Conservation (phyloP, 2,797 vertebrate genomes). For the Lutra lutra region DNA sequence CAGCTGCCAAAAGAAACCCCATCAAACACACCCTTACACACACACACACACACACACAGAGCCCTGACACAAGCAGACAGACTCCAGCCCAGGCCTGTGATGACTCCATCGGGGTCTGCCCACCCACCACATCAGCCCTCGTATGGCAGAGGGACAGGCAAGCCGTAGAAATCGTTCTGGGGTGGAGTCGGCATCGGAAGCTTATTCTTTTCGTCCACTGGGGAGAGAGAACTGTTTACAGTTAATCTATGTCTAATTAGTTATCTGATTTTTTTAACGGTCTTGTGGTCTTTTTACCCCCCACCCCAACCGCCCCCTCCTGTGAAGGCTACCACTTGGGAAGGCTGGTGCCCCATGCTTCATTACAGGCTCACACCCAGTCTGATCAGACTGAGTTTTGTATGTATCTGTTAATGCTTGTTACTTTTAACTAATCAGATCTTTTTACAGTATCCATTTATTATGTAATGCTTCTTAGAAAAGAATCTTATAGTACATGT, state of each 20-base stretch:
- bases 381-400: constrained; percentile 89
- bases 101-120: constrained; percentile 66
- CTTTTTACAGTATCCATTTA: constrained; percentile 95
- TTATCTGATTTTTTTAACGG: constrained; percentile 85
- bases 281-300: constrained; percentile 82
- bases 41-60: background rate
- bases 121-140: constrained; percentile 71
- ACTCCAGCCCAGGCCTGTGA: constrained; percentile 67
- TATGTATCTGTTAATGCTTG: constrained; percentile 91
- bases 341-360: constrained; percentile 88
- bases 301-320: background rate
- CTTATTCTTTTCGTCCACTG: constrained; percentile 84
- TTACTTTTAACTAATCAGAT: constrained; percentile 95
- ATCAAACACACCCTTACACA: constrained; percentile 40
- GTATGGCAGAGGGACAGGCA: constrained; percentile 81
- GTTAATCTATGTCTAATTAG: constrained; percentile 87
- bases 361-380: constrained; percentile 87
- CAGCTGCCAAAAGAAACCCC: constrained; percentile 86
- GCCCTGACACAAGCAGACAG: constrained; percentile 74
- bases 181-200: constrained; percentile 83
- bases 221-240: constrained; percentile 88
- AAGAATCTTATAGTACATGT: constrained; percentile 91
- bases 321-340: constrained; percentile 87
- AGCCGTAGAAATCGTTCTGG: constrained; percentile 76
- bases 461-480: constrained; percentile 92